phyloP scores from a whole-genome alignment of 2,888 invertebrate species.

The Tiphia femorata region DNA sequence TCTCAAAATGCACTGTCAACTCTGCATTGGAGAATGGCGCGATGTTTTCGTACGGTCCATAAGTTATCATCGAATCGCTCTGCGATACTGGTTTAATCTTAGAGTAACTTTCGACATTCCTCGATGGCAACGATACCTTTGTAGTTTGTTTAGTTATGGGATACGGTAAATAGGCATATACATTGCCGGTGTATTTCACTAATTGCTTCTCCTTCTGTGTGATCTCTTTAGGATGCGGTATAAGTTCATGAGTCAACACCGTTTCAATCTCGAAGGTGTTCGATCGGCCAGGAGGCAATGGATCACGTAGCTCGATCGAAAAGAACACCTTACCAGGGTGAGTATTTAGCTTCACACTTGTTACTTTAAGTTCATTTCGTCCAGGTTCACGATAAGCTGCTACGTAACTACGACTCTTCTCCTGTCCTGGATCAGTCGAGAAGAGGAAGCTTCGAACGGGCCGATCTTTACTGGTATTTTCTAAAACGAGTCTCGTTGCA shows the following conservation, averaged over 20 bases:
- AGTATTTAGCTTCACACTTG: constrained; percentile 70
- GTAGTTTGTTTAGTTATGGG: constrained; percentile 85
- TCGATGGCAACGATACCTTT: constrained; percentile 81
- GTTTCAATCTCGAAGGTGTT: constrained; percentile 77
- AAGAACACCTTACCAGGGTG: constrained; percentile 71
- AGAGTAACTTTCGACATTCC: constrained; percentile 85
- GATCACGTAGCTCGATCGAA: constrained; percentile 75
- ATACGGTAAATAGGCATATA: constrained; percentile 89
- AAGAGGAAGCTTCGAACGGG: constrained; percentile 80
- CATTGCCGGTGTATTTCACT: constrained; percentile 87
- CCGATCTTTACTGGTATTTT: constrained; percentile 81
- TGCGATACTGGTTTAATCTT: constrained; percentile 85
- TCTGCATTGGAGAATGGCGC: constrained; percentile 75
- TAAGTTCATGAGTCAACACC: constrained; percentile 81
- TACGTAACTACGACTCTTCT: constrained; percentile 80
- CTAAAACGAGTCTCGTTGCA: constrained; percentile 82
- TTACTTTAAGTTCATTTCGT: constrained; percentile 58
- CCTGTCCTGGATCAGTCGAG: constrained; percentile 76
- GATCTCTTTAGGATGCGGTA: constrained; percentile 90
- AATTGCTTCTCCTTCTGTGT: constrained; percentile 94
- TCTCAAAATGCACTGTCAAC: constrained; percentile 91
- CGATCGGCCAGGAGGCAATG: constrained; percentile 73
- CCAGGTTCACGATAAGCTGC: constrained; percentile 72
- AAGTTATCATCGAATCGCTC: constrained; percentile 84
- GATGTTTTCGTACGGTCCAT: constrained; percentile 89